Conservation (phyloP, 2,888 invertebrate species). For the Eurytoma californica region DNA sequence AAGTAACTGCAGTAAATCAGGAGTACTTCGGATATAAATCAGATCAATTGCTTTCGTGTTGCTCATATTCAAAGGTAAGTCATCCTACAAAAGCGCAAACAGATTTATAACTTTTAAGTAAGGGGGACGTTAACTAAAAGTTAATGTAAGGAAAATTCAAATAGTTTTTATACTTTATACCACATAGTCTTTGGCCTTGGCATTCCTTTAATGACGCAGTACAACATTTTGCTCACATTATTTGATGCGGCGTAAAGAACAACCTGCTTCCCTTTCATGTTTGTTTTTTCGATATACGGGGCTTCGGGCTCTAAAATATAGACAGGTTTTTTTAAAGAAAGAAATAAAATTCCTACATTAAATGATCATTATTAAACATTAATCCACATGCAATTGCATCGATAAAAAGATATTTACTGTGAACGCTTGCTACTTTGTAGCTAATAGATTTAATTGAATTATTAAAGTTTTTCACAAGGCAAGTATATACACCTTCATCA, state of each 20-base stretch:
- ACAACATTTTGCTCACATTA: constrained; percentile 61
- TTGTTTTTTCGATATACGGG: constrained; percentile 71
- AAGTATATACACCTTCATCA: constrained; percentile 67
- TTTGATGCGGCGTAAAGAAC: constrained; percentile 65
- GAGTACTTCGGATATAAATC: constrained; percentile 63
- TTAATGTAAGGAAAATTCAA: background rate
- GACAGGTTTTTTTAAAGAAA: too few relatives aligned
- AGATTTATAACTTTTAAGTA: too few relatives aligned
- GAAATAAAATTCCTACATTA: too few relatives aligned
- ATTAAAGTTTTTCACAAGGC: constrained; percentile 70
- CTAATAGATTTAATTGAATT: constrained; percentile 51
- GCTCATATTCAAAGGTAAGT: constrained; percentile 60
- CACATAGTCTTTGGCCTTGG: constrained; percentile 80
- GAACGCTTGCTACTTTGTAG: background rate
- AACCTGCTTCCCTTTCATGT: constrained; percentile 74
- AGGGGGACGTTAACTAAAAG: too few relatives aligned
- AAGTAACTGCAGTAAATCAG: constrained; percentile 77
- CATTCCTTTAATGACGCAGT: constrained; percentile 65
- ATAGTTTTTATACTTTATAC: constrained; percentile 79
- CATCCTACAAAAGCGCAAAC: constrained; percentile 60
- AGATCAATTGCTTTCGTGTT: constrained; percentile 61
- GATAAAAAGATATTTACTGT: too few relatives aligned
- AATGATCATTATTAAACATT: too few relatives aligned
- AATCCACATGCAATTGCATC: too few relatives aligned
- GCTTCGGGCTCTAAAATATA: constrained; percentile 36